Conservation (phyloP, 2,113 vertebrate genomes). For the Leucopsar rothschildi region DNA sequence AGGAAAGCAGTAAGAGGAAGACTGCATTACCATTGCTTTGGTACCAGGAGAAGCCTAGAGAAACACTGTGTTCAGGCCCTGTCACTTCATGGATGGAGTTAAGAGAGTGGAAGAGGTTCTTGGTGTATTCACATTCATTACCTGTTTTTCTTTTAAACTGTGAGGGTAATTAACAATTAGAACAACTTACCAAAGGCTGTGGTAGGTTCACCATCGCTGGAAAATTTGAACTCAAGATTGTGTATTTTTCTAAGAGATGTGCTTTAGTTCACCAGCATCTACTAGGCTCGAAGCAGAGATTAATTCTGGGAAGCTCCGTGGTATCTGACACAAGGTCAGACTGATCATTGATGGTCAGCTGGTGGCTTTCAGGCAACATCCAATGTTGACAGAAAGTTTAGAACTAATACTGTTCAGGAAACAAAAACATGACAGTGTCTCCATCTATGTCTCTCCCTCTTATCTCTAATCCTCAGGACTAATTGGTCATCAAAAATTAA, state of each 20-base stretch:
- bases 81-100: background rate
- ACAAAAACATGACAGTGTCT: background rate
- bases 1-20: background rate
- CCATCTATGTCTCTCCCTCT: background rate
- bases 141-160: background rate
- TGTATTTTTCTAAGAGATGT: conserved; percentile 40
- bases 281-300: conserved; percentile 20
- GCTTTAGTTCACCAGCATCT: conserved; percentile 17
- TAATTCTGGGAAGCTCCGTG: conserved; percentile 14
- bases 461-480: background rate
- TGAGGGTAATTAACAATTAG: conserved; percentile 23
- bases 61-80: background rate
- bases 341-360: background rate
- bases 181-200: conserved; percentile 54
- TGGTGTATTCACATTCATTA: background rate
- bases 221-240: conserved; percentile 51
- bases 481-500: background rate
- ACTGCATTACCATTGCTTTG: background rate
- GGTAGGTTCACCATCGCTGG: background rate
- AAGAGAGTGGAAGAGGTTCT: background rate
- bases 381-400: background rate
- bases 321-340: conserved; percentile 19
- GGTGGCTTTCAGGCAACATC: conserved; percentile 33
- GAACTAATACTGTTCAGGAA: background rate
- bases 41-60: background rate